A percentile compares a stretch with the other conserved stretches of the same genome.
Evolutionary conservation across 37 sponge, comb jelly and placozoan genomes (phyloP).

Genomic region (Sycon ciliatum): DNA sequence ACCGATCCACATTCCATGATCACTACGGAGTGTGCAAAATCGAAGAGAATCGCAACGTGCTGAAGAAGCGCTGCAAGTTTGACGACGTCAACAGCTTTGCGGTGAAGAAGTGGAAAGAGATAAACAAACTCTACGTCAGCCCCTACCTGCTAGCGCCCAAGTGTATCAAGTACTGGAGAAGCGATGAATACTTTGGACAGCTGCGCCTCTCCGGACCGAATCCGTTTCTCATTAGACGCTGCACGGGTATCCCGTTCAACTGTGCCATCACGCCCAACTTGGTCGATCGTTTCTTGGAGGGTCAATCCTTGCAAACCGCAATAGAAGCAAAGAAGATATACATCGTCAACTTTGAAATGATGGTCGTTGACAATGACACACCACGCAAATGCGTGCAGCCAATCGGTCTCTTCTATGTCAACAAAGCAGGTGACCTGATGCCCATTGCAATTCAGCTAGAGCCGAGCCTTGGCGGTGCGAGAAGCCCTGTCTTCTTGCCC

Average conservation of each 20-base stretch:
- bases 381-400: no score
- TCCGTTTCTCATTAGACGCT: slow-evolving; percentile 35
- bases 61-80: no score
- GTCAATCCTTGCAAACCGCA: no score
- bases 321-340: no score
- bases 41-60: no score
- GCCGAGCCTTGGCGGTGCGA: slow-evolving; percentile 32
- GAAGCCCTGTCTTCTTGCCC: slow-evolving; percentile 53
- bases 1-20: no score
- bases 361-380: slow-evolving; percentile 28
- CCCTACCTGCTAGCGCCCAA: no score
- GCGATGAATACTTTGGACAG: slow-evolving; percentile 53
- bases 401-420: slow-evolving; percentile 48
- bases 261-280: slow-evolving; percentile 47
- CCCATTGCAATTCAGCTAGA: slow-evolving; percentile 70
- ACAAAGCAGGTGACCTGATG: slow-evolving; percentile 10
- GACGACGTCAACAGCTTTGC: no score
- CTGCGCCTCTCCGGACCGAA: slow-evolving; percentile 55
- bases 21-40: no score
- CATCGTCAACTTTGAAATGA: slow-evolving; percentile 32
- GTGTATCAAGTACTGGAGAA: no score
- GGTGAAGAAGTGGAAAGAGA: no score
- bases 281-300: slow-evolving; percentile 30
- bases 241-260: slow-evolving; percentile 31
- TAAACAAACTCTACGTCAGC: no score